phyloP scores from a whole-genome alignment of 2,888 invertebrate species.

The Tetranychus piercei region DNA sequence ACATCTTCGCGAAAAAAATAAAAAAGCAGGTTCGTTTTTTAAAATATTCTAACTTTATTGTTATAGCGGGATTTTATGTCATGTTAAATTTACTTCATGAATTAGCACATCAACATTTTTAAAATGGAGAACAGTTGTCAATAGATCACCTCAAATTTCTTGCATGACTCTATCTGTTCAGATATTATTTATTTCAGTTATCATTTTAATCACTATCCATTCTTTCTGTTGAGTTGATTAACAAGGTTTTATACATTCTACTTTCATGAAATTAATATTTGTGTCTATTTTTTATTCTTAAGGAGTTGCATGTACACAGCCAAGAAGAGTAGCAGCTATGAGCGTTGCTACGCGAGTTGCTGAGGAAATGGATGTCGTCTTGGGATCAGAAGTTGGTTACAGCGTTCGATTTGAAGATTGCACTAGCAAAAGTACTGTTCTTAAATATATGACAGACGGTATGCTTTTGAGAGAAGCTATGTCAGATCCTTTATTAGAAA shows the following conservation, averaged over 20 bases:
- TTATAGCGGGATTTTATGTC: no score
- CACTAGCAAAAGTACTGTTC: slow-evolving; percentile 72
- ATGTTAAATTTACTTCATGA: no score
- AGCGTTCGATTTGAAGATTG: slow-evolving; percentile 98
- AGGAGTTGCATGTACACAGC: slow-evolving; percentile 88
- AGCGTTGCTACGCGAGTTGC: slow-evolving; percentile 95
- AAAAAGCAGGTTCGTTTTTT: slow-evolving; percentile 14
- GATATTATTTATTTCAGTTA: no score
- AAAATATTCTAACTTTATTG: background rate
- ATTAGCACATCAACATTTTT: background rate
- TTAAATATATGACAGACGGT: slow-evolving; percentile 99
- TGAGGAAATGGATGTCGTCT: slow-evolving; percentile 93
- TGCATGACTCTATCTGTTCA: no score
- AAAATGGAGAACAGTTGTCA: background rate
- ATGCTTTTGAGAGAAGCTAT: slow-evolving; percentile 97
- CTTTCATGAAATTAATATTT: background rate
- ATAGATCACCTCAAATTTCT: background rate
- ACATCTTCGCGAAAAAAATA: slow-evolving; percentile 44
- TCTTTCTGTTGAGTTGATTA: no score
- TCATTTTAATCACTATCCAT: no score
- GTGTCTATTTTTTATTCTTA: background rate
- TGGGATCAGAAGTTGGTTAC: slow-evolving; percentile 79
- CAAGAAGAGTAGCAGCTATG: slow-evolving; percentile 95
- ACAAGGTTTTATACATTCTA: no score
- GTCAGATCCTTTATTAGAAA: slow-evolving; percentile 93